Conservation (phyloP, 2,888 invertebrate genomes). For the Mimumesa dahlbomi region DNA sequence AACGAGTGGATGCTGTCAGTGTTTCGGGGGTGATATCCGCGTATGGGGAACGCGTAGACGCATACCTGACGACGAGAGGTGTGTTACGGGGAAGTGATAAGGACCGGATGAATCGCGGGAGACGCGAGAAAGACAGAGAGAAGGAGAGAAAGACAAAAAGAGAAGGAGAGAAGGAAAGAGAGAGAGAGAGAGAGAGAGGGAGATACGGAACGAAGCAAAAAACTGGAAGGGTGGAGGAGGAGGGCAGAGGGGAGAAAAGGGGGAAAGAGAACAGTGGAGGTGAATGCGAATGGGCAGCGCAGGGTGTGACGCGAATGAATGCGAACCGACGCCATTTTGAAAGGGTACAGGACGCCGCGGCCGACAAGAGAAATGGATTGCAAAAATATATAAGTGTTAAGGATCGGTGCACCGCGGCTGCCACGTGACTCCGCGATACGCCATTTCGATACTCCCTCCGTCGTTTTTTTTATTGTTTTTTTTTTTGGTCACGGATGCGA, state of each 20-base stretch:
- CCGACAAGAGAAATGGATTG: constrained; percentile 40
- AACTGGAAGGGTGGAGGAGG: background rate
- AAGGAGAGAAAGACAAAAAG: background rate
- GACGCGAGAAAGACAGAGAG: background rate
- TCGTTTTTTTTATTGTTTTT: too few relatives aligned
- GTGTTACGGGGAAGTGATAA: constrained; percentile 4
- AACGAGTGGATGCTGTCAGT: constrained; percentile 11
- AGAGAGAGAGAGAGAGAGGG: background rate
- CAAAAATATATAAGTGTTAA: constrained; percentile 39
- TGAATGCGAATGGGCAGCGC: constrained; percentile 53
- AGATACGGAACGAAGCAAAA: too few relatives aligned
- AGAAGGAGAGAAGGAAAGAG: background rate
- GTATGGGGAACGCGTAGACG: background rate
- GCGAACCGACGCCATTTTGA: constrained; percentile 67
- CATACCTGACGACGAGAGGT: background rate
- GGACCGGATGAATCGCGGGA: constrained; percentile 9
- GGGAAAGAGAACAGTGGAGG: constrained; percentile 17
- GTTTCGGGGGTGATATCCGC: background rate
- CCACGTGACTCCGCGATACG: background rate
- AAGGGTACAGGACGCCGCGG: constrained; percentile 50
- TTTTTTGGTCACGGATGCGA: too few relatives aligned
- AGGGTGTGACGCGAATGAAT: constrained; percentile 64
- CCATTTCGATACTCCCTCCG: background rate
- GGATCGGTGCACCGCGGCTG: constrained; percentile 1
- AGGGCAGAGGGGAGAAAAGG: background rate